phyloP scores from a whole-genome alignment of 2,888 invertebrate genomes.

The Watsonalla cultraria region DNA sequence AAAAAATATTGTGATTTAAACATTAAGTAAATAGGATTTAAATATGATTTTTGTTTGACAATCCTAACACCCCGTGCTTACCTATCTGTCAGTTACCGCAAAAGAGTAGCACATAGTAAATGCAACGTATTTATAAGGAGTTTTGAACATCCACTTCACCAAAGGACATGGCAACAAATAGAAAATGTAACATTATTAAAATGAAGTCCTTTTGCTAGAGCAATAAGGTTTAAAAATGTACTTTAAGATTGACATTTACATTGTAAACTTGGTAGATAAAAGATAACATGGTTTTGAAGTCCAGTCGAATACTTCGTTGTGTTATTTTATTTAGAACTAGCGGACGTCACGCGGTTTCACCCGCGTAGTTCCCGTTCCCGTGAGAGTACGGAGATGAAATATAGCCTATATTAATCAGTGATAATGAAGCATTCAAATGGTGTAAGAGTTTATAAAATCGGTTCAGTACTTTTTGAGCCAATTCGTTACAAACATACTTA shows the following conservation, averaged over 20 bases:
- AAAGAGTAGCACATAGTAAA: not conserved
- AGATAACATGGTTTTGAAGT: not conserved
- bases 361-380: too few species aligned
- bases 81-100: not conserved
- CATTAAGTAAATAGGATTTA: too few species aligned
- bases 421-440: too few species aligned
- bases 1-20: too few species aligned
- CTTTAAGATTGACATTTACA: not conserved
- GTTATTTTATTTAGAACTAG: too few species aligned
- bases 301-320: not conserved
- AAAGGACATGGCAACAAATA: not conserved
- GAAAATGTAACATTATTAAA: not conserved
- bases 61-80: not conserved
- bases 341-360: too few species aligned
- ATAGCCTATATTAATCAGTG: too few species aligned
- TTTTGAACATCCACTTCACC: not conserved
- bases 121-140: not conserved
- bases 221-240: slow-evolving; percentile 8
- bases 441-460: too few species aligned
- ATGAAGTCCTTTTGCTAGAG: not conserved
- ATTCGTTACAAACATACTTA: too few species aligned
- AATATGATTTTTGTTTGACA: not conserved
- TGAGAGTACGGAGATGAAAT: too few species aligned
- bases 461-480: too few species aligned
- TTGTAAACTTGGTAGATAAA: not conserved